Base-by-base conservation (phyloP, 2,797 vertebrate genomes). In the Crocidura indochinensis region DNA sequence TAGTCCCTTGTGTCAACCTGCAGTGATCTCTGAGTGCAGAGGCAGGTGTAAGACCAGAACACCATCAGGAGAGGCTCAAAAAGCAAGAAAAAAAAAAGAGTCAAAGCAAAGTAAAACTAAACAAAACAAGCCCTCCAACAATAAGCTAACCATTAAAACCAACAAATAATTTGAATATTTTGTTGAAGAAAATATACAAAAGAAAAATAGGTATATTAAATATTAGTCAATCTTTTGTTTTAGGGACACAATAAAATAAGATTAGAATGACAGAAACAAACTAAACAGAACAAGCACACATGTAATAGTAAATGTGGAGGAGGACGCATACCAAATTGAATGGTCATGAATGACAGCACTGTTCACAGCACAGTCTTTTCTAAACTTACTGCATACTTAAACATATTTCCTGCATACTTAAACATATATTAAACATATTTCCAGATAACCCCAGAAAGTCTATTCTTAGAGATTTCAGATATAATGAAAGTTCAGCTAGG, bases 401-500 rank as follows among this genome's bases (percentile, higher is more conserved):
- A 81, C 27, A 62, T 9, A 44, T 11, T 9, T n/a, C n/a, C n/a
- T 83, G 44, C 11, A 47, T 46, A 72, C 67, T 24, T 56, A 84
- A 75, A 81, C 27, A 62, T n/a, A n/a, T n/a, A n/a, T 24, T 56
- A 84, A 75, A 81, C 27, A 62, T 19, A 17, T 86, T 82, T 26
- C 6, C 24, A 67, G n/a, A 67, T 15, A 12, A 80, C 0, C 20
- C 20, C 46, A 64, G 44, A 87, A 78, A 64, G 74, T 71, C 60
- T 2, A 62, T 10, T 38, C 24, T 26, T 95, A 65, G 38, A 9
- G 69, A 80, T 69, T 78, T 94, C 56, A 83, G 68, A 88, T 86
- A 14, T 83, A 87, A 76, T 60, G 27, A 64, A 78, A 95, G 78
- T 71, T 51, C 3, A 51, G 20, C 20, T 68, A 90, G 27, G 6